phyloP scores from a whole-genome alignment of 2,113 vertebrate genomes.

The Neoarius graeffei region DNA sequence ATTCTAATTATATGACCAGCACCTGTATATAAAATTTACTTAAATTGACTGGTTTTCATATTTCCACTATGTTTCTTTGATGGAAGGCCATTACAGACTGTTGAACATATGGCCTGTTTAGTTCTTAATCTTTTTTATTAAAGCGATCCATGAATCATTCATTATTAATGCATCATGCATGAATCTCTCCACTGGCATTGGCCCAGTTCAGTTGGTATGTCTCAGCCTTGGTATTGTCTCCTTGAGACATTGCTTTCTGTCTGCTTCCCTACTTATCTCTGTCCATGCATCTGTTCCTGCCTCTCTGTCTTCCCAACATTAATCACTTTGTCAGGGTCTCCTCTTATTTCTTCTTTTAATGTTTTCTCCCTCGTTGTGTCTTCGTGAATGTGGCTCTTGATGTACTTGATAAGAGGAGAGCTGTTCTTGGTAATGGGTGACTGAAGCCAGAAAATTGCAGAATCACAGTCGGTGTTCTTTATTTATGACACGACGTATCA shows the following conservation, averaged over 20 bases:
- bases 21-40: neutral
- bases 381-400: neutral
- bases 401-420: neutral
- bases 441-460: constrained; percentile 2
- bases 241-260: constrained; percentile 17
- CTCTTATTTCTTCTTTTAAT: constrained; percentile 6
- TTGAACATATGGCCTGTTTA: neutral
- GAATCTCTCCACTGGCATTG: neutral
- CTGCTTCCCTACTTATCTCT: constrained; percentile 6
- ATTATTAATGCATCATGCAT: neutral
- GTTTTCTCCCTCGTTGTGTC: neutral
- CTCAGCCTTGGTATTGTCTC: neutral
- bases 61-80: neutral
- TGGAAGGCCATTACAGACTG: neutral
- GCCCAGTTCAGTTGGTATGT: neutral
- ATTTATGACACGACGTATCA: neutral
- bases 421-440: neutral
- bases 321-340: constrained; percentile 9
- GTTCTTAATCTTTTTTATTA: neutral
- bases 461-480: neutral
- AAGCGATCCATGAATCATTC: constrained; percentile 5
- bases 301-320: constrained; percentile 10
- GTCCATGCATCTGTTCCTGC: constrained; percentile 14
- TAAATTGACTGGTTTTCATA: neutral
- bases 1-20: no score